Conservation (phyloP, 92 coral and sea anemone genomes). For the Zoanthus gigantus region DNA sequence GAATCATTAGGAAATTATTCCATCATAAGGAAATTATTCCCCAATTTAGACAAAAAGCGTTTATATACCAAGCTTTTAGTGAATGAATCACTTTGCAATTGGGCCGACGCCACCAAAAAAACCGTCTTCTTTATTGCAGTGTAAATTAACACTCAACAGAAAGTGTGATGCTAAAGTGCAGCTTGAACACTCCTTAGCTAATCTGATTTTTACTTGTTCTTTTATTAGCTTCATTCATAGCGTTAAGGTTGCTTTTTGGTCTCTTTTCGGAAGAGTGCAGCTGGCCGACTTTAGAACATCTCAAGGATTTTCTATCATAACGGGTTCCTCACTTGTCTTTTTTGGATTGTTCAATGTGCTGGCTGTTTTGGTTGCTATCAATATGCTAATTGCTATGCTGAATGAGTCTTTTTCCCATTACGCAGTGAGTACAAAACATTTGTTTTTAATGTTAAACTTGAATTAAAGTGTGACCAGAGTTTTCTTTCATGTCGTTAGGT, state of each 20-base stretch:
- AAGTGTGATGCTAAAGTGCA: too few species aligned
- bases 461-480: background rate
- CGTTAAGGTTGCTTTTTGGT: constrained; percentile 42
- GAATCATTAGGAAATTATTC: too few species aligned
- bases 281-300: constrained; percentile 19
- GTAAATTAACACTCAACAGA: too few species aligned
- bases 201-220: background rate
- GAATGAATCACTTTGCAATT: too few species aligned
- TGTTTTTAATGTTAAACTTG: too few species aligned
- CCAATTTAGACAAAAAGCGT: too few species aligned
- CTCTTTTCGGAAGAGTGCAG: constrained; percentile 47
- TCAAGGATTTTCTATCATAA: constrained; percentile 22
- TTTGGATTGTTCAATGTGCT: constrained; percentile 58
- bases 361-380: constrained; percentile 55
- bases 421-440: constrained; percentile 33
- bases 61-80: too few species aligned
- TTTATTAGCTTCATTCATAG: constrained; percentile 12
- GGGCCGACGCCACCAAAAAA: too few species aligned
- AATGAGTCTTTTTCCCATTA: constrained; percentile 55
- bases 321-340: constrained; percentile 24
- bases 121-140: too few species aligned
- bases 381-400: constrained; percentile 58
- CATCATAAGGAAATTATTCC: too few species aligned
- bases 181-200: background rate
- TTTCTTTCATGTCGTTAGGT: too few species aligned